These are phyloP conservation scores for Sphaerophoria rueppellii DNA, from an alignment of 2,888 invertebrate genomes.

Conservation along the genomic window DNA sequence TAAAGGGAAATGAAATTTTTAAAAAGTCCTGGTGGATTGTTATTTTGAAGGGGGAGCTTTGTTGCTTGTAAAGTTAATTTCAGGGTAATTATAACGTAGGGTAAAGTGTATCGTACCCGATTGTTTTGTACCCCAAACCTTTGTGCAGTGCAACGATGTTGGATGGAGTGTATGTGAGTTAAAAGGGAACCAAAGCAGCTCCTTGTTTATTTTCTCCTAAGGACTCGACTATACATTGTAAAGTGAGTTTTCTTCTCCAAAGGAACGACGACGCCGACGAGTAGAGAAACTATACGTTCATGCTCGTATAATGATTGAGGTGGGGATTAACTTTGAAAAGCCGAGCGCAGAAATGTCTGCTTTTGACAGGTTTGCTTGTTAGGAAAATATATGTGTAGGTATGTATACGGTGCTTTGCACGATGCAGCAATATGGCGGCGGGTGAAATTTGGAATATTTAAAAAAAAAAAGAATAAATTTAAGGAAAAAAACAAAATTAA, in stretches of 20 bases:
- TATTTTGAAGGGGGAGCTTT: conserved; percentile 41
- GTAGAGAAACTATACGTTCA: conserved; percentile 35
- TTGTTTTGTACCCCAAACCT: conserved; percentile 33
- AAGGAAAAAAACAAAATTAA: conserved; percentile 18
- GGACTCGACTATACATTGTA: conserved; percentile 4
- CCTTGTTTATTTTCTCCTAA: conserved; percentile 20
- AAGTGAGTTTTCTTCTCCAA: no score
- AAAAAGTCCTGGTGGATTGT: conserved; percentile 1
- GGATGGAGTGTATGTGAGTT: no score
- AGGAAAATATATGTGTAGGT: neutral
- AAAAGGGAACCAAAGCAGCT: conserved; percentile 21
- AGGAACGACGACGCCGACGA: conserved; percentile 41
- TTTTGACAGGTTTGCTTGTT: conserved; percentile 69
- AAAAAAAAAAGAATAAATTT: conserved; percentile 9
- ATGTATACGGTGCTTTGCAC: conserved; percentile 14
- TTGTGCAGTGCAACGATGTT: conserved; percentile 6
- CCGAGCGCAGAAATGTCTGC: conserved; percentile 65
- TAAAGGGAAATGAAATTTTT: conserved; percentile 32
- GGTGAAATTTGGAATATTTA: conserved; percentile 60
- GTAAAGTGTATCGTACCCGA: conserved; percentile 44
- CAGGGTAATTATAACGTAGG: conserved; percentile 63
- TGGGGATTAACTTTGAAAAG: conserved; percentile 64
- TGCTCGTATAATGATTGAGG: conserved; percentile 26
- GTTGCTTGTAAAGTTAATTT: conserved; percentile 58
- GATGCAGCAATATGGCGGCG: conserved; percentile 45